Evolutionary conservation across 1,140 invertebrate species (phyloP).

Genomic region (Cryptotermes secundus): DNA sequence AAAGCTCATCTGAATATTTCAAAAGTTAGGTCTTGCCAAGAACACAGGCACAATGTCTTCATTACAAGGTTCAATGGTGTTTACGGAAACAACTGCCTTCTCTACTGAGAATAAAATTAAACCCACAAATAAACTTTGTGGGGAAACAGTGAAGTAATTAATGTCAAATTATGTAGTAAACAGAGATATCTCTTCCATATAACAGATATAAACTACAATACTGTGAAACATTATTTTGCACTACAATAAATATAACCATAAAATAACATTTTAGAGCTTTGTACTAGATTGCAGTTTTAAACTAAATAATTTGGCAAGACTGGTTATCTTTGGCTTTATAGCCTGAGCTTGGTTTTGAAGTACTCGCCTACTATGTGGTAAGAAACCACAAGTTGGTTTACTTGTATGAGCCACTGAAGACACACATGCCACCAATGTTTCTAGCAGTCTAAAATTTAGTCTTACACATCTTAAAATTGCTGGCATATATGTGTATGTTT

Average conservation of each 20-base stretch:
- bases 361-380: too few species aligned
- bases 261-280: background rate
- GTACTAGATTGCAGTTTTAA: background rate
- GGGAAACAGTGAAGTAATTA: background rate
- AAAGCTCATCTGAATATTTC: background rate
- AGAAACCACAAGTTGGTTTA: too few species aligned
- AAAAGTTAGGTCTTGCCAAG: too few species aligned
- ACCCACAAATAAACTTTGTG: background rate
- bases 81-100: too few species aligned
- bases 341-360: background rate
- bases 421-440: too few species aligned
- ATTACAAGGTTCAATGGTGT: too few species aligned
- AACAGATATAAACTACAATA: too few species aligned
- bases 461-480: background rate
- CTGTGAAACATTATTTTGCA: conserved; percentile 13
- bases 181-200: background rate
- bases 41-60: too few species aligned
- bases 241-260: background rate
- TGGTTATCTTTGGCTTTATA: background rate
- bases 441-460: too few species aligned
- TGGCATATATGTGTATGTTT: too few species aligned
- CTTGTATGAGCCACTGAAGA: too few species aligned
- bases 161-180: background rate
- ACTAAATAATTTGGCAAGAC: background rate
- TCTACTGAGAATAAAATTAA: background rate